Base-by-base conservation (phyloP, 1,140 invertebrate genomes). In the Ostrea denselamellosa region DNA sequence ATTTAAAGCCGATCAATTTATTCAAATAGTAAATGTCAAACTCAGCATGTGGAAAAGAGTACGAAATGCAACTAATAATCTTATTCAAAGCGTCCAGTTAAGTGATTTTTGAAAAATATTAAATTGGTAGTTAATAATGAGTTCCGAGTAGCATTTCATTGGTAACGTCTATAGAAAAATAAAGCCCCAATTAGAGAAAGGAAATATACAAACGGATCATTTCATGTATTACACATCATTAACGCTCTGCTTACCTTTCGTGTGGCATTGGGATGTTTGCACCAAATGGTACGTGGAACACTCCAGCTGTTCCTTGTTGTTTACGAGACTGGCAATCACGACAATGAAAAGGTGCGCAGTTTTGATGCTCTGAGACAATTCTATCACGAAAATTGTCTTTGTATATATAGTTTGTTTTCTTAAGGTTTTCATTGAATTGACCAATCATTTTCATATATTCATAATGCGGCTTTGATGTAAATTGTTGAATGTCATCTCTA, bases 101-200 rank as follows among this genome's bases (percentile, higher is more conserved):
- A 44, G 1, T 44, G 5, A 44, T 44, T 44, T 44, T 44, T 44
- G 34, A 44, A 44, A 44, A 44, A 44, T 5, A 44, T 2, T 44
- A 44, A 44, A 5, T 44, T 44, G 1, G 34, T 44, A 44, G 5
- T 44, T 44, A 44, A 44, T 44, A n/a, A n/a, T n/a, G n/a, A 71
- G 68, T 71, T 71, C 68, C 68, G 68, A 71, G 68, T 28, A 71
- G 25, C 68, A 71, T 71, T 28, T 71, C 68, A 34, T 71, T 71
- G 68, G 68, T 71, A 12, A 71, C 28, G 12, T 71, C 68, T 71
- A 22, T 34, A 71, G 25, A 25, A 25, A 8, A 71, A 68, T 58
- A 14, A 58, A 58, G 19, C 56, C 56, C 14, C 12, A 58, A 14
- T 58, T 9, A 71, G 8, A 71, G 8, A 8, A 71, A 12, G 9